Base-by-base conservation (phyloP, 2,113 vertebrate species). In the Zosterops pallidus region DNA sequence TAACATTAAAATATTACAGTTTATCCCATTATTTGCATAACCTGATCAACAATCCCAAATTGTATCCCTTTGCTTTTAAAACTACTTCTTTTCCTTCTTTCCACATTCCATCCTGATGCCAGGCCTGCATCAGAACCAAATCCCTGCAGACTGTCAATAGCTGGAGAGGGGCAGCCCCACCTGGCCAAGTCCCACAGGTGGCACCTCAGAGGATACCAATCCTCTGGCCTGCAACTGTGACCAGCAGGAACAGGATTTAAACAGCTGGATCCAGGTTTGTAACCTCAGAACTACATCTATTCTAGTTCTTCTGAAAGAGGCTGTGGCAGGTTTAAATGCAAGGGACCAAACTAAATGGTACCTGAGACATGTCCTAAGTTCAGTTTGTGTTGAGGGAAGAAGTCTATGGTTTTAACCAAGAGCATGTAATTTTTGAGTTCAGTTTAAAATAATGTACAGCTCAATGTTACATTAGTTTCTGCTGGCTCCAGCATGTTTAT, bases 171-270 rank as follows among this genome's bases (percentile, higher is more conserved):
- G 55, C 60, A 33, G 75, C n/a, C 63, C 46, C 50, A 41, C 37
- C 16, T 1, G 2, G 44, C 53, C 69, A 29, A n/a, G 33, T n/a
- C 41, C 41, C 65, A 47, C 49, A 25, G 0, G 7, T 0, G 10
- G 31, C 57, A 59, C 11, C 44, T 50, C 20, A 6, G 64, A 77
- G 74, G 46, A 42, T 3, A 16, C 44, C 33, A 15, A 29, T 47
- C 39, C 56, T 50, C 57, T 57, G 67, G 35, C 46, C 55, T 70
- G 49, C 21, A 42, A 17, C 49, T 2, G 2, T 23, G 44, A 56
- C 53, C 65, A 50, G 18, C 28, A 62, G 20, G 33, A 67, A 47
- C 8, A 14, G 59, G 59, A 76, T 31, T 60, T 60, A 33, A 42
- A 70, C 0, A 3, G 18, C 44, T 74, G 70, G 29, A 42, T 84